Conservation (phyloP, 64 coral and sea anemone species). For the Montipora sp. region DNA sequence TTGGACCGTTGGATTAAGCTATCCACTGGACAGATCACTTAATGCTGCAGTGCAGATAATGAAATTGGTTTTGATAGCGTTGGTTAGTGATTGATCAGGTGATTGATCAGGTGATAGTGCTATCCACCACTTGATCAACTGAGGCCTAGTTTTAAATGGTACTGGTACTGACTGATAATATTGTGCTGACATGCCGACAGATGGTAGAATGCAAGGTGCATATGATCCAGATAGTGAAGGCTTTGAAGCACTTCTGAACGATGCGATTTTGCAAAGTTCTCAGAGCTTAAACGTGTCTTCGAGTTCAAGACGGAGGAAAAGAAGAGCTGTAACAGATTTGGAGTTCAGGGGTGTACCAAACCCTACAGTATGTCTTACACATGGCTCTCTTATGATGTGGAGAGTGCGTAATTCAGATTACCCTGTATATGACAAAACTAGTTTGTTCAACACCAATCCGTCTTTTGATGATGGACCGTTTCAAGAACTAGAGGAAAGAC, state of each 20-base stretch:
- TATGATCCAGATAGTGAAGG: constrained; percentile 55
- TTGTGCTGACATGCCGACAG: constrained; percentile 30
- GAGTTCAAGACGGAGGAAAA: constrained; percentile 14
- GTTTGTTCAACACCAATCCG: constrained; percentile 91
- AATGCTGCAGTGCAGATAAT: too few relatives aligned
- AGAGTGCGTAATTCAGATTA: constrained; percentile 84
- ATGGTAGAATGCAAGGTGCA: constrained; percentile 67
- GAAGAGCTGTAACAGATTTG: constrained; percentile 43
- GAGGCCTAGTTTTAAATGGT: too few relatives aligned
- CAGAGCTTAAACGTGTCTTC: constrained; percentile 19
- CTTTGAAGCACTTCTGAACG: constrained; percentile 15
- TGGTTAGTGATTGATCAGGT: too few relatives aligned
- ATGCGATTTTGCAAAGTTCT: constrained; percentile 38
- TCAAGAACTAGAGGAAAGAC: constrained; percentile 74
- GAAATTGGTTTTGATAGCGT: too few relatives aligned
- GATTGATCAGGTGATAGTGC: too few relatives aligned
- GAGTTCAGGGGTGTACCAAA: constrained; percentile 71
- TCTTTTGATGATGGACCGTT: constrained; percentile 90
- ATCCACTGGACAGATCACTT: too few relatives aligned
- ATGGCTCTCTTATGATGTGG: constrained; percentile 88
- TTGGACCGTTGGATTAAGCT: too few relatives aligned
- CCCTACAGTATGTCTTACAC: constrained; percentile 79
- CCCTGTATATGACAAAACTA: constrained; percentile 80
- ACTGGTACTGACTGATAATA: not conserved
- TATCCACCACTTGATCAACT: too few relatives aligned